Conservation (phyloP, 2,113 vertebrate species). For the Furnarius figulus region DNA sequence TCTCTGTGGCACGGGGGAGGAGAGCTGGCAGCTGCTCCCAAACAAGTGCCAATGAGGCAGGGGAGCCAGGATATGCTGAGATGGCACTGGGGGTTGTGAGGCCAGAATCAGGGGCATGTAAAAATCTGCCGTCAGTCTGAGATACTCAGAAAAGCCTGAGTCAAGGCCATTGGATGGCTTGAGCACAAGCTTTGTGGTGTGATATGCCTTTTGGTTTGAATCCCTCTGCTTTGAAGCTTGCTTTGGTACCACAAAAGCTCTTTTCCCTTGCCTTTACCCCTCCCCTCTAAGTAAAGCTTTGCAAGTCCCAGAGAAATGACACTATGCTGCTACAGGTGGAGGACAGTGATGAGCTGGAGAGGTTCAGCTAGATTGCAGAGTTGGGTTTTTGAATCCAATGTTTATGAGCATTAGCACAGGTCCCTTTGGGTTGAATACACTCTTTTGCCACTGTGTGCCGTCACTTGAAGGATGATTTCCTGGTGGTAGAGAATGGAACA, state of each 20-base stretch:
- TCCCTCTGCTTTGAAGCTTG: neutral
- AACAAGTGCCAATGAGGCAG: accelerated
- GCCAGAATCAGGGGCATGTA: neutral
- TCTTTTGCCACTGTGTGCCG: neutral
- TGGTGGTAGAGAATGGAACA: neutral
- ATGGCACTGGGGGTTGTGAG: neutral
- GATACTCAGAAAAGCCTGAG: neutral
- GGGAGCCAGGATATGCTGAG: neutral
- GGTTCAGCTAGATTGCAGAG: neutral
- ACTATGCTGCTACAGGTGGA: neutral
- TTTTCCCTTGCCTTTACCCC: neutral
- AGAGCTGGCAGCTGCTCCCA: neutral
- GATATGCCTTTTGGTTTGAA: neutral
- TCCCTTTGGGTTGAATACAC: neutral
- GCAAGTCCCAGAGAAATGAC: neutral
- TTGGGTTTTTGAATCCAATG: neutral
- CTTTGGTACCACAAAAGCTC: neutral
- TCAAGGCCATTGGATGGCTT: neutral
- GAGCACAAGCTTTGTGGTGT: neutral
- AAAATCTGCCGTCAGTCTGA: neutral
- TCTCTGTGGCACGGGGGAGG: accelerated
- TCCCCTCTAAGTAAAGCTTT: neutral
- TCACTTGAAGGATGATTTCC: neutral
- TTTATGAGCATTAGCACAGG: neutral
- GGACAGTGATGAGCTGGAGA: neutral